These are phyloP conservation scores for Lasioglossum oenotherae DNA, from an alignment of 2,888 invertebrate genomes.

Conservation along the genomic window DNA sequence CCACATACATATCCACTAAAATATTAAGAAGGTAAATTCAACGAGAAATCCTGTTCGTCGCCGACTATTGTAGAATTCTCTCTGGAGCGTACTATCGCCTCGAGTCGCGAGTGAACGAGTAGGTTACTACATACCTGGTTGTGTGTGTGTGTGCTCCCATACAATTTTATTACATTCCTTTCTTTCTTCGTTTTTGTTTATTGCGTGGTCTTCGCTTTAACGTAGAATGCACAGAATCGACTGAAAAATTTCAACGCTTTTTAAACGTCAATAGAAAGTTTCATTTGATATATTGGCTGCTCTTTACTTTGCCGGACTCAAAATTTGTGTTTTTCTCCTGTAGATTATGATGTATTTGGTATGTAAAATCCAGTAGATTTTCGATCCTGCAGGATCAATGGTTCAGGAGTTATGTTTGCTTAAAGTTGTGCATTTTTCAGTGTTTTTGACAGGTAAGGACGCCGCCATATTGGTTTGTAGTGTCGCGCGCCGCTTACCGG, in stretches of 20 bases:
- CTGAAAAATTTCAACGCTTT: background rate
- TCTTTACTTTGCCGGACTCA: no score
- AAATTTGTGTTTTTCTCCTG: no score
- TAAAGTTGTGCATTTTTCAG: no score
- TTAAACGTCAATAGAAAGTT: background rate
- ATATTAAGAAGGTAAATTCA: conserved; percentile 1
- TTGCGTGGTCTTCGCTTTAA: background rate
- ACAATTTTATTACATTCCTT: background rate
- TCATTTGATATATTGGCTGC: background rate
- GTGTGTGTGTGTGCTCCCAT: no score
- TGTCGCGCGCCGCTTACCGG: no score
- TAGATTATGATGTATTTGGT: no score
- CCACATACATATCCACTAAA: background rate
- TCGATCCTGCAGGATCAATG: no score
- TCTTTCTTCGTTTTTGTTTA: background rate
- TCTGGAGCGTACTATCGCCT: background rate
- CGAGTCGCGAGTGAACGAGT: background rate
- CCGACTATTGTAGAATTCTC: background rate
- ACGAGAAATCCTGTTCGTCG: background rate
- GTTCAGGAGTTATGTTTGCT: no score
- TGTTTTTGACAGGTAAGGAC: no score
- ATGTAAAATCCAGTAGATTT: no score
- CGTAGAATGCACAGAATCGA: background rate
- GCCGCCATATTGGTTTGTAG: no score
- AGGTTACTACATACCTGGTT: background rate